Base-by-base conservation (phyloP, 2,888 invertebrate genomes). In the Amiota communis region DNA sequence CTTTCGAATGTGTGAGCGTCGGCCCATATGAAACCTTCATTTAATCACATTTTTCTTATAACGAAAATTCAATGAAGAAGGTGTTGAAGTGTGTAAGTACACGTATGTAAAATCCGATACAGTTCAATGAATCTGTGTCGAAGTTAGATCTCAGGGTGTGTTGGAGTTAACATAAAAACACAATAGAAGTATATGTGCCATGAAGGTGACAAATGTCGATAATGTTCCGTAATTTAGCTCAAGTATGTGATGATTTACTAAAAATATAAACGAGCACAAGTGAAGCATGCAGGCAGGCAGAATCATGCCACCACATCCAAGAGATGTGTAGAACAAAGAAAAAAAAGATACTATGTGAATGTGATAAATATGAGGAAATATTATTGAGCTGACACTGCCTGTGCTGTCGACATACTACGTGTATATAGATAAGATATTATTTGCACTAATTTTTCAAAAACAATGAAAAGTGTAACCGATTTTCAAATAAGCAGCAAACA, bases 141-240 rank as follows among this genome's bases (percentile, higher is more conserved):
- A 53, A 20, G 17, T 63, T 6, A 63, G 9, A 11, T 20, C 59
- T 59, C 59, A 13, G 12, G 4, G 36, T 36, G 36, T 36, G 36
- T 36, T 36, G 36, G 36, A 36, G 36, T 36, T 15, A 10, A 53
- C 17, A 49, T 13, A 73, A 74, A 74, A 70, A 70, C 36, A 36
- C 36, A 36, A 36, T 36, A 6, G 6, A 36, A 36, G 36, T 36
- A 36, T 36, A 36, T 72, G 51, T 53, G 59, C 49, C 74, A 70
- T 74, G 68, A 75, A 75, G 75, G 75, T 75, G 75, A 75, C 75
- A 75, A 75, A 75, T 75, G 75, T 72, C 75, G 75, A 74, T 75
- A 75, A 75, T 75, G 75, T 75, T 74, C 23, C 68, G 75, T 74
- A 73, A 75, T 75, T 75, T 75, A 74, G 73, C 72, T 67, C 73